Percentiles rank a stretch among this genome's conserved stretches.
phyloP scores from a whole-genome alignment of 2,888 invertebrate genomes.

The Caprella mutica region DNA sequence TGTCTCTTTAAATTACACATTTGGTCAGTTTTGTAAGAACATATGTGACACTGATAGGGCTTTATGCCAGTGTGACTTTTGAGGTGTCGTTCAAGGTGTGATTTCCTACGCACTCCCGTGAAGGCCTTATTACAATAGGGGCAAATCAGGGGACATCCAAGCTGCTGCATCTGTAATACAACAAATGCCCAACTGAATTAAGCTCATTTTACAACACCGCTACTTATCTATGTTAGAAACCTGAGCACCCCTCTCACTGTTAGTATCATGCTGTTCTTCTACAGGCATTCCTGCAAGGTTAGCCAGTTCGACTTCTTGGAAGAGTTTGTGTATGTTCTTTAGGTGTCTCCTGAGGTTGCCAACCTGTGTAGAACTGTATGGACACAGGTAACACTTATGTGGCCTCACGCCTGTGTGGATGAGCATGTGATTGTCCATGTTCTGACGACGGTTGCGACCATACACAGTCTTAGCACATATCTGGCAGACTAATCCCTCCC shows the following conservation, averaged over 20 bases:
- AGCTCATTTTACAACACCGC: too few species aligned
- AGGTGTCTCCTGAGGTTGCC: constrained; percentile 30
- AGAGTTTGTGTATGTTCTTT: constrained; percentile 20
- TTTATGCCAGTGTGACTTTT: constrained; percentile 23
- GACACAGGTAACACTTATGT: constrained; percentile 27
- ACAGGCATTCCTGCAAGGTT: background rate
- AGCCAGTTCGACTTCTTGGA: too few species aligned
- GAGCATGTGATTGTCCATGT: constrained; percentile 31
- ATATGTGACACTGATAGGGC: constrained; percentile 24
- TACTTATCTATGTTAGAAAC: too few species aligned
- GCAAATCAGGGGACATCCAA: too few species aligned
- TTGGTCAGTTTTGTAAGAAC: constrained; percentile 23
- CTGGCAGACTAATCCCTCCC: constrained; percentile 15
- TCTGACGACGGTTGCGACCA: constrained; percentile 30
- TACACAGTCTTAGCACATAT: constrained; percentile 29
- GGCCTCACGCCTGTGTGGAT: constrained; percentile 30
- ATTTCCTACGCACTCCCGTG: constrained; percentile 22
- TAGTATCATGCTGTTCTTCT: too few species aligned
- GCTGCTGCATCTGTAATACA: too few species aligned
- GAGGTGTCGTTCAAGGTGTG: constrained; percentile 31
- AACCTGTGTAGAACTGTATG: constrained; percentile 26
- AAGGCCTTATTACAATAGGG: constrained; percentile 26
- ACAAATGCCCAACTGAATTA: too few species aligned
- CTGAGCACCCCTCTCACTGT: too few species aligned
- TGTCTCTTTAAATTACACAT: constrained; percentile 24